Evolutionary conservation across 30 jellyfish, hydroid and myxozoan species (phyloP).

Genomic region (Turritopsis rubra): DNA sequence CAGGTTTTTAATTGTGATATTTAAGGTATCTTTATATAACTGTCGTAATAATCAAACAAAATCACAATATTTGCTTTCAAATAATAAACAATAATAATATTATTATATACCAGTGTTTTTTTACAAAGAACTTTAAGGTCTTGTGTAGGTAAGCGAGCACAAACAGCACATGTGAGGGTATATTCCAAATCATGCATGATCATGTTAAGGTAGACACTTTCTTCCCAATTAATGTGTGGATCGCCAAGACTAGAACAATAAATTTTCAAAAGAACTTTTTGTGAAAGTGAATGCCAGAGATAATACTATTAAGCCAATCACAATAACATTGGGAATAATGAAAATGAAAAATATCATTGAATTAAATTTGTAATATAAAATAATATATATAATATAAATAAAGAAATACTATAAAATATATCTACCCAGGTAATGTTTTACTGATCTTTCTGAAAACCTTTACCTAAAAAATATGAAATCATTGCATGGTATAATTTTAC

Average conservation of each 20-base stretch:
- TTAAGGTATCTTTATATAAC: no score
- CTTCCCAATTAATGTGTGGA: constrained; percentile 93
- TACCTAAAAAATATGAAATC: constrained; percentile 33
- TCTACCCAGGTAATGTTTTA: constrained; percentile 60
- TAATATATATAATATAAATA: no score
- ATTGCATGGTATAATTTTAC: neutral
- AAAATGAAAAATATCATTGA: no score
- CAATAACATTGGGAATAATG: neutral
- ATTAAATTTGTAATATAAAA: no score
- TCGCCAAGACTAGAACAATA: constrained; percentile 63
- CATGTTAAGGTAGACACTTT: constrained; percentile 68
- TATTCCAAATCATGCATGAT: constrained; percentile 84
- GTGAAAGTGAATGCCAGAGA: neutral
- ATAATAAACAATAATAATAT: neutral
- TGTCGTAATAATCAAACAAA: no score
- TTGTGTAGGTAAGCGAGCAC: constrained; percentile 55
- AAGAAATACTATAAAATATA: no score
- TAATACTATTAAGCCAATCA: neutral
- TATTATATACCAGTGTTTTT: constrained; percentile 54
- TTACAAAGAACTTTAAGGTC: constrained; percentile 57
- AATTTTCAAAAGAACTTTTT: neutral
- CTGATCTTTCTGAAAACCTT: constrained; percentile 52
- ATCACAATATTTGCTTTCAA: neutral
- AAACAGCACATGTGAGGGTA: constrained; percentile 68
- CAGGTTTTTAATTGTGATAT: no score